Conservation (phyloP, 2,113 vertebrate genomes). For the Lycocorax pyrrhopterus region DNA sequence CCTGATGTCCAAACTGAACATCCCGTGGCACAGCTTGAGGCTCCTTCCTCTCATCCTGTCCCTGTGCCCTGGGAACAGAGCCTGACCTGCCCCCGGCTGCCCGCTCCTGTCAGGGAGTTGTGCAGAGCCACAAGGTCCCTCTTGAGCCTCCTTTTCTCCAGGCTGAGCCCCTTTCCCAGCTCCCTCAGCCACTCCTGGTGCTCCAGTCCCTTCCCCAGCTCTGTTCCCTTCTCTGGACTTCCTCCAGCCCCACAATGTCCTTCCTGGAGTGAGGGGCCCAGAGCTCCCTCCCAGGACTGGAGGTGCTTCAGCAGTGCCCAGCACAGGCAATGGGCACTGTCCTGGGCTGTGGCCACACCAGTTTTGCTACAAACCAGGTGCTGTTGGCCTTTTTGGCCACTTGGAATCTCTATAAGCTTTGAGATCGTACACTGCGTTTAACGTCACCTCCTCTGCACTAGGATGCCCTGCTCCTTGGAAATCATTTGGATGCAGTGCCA, state of each 20-base stretch:
- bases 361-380: not conserved
- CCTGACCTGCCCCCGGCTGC: rapidly evolving
- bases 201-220: not conserved
- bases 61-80: not conserved
- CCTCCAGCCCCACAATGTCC: not conserved
- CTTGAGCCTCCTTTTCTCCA: not conserved
- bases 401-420: not conserved
- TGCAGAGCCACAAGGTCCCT: not conserved
- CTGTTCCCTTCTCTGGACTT: not conserved
- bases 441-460: not conserved
- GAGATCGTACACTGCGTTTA: not conserved
- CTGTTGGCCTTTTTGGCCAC: not conserved
- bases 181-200: not conserved
- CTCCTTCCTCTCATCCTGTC: not conserved
- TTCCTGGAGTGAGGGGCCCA: not conserved
- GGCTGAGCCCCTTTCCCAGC: not conserved
- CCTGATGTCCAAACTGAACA: not conserved
- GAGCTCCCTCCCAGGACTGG: no score
- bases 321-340: not conserved
- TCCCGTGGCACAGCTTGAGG: not conserved
- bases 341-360: not conserved
- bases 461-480: not conserved
- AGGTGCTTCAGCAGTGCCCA: not conserved
- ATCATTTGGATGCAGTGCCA: not conserved
- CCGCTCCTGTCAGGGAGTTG: not conserved